These are phyloP conservation scores for Epistrophella euchroma DNA, from an alignment of 2,888 invertebrate species.

Conservation along the genomic window DNA sequence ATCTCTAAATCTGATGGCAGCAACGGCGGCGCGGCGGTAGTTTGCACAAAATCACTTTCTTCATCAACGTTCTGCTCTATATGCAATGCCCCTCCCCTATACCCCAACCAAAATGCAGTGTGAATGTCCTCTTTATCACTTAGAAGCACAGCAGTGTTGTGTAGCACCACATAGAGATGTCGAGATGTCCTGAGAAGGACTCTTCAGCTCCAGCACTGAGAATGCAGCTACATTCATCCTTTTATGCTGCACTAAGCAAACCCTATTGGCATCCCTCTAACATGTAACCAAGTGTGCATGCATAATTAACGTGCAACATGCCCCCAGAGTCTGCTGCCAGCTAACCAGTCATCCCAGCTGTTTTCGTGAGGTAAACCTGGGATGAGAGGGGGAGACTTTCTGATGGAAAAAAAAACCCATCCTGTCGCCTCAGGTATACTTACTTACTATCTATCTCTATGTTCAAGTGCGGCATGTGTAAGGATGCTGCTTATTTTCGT, in stretches of 20 bases:
- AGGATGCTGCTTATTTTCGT: slow-evolving; percentile 59
- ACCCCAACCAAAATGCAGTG: slow-evolving; percentile 49
- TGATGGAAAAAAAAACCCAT: slow-evolving; percentile 22
- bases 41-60: slow-evolving; percentile 25
- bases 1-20: slow-evolving; percentile 26
- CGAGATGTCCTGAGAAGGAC: slow-evolving; percentile 61
- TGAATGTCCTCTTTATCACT: slow-evolving; percentile 71
- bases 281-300: slow-evolving; percentile 72
- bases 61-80: slow-evolving; percentile 4
- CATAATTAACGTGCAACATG: slow-evolving; percentile 74
- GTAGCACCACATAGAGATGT: slow-evolving; percentile 21
- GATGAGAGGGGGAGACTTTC: not conserved
- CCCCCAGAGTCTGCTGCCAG: slow-evolving; percentile 56
- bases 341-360: slow-evolving; percentile 31
- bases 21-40: not conserved
- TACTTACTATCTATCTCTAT: slow-evolving; percentile 9
- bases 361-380: not conserved
- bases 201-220: slow-evolving; percentile 37
- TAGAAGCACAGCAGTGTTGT: not conserved
- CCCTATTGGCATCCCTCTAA: slow-evolving; percentile 63
- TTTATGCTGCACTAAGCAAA: slow-evolving; percentile 66
- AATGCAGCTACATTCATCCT: slow-evolving; percentile 68
- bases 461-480: slow-evolving; percentile 31
- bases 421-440: slow-evolving; percentile 55
- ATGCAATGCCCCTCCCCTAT: not conserved